Evolutionary conservation across 2,113 vertebrate species (phyloP).

Genomic region (Centropus bengalensis): DNA sequence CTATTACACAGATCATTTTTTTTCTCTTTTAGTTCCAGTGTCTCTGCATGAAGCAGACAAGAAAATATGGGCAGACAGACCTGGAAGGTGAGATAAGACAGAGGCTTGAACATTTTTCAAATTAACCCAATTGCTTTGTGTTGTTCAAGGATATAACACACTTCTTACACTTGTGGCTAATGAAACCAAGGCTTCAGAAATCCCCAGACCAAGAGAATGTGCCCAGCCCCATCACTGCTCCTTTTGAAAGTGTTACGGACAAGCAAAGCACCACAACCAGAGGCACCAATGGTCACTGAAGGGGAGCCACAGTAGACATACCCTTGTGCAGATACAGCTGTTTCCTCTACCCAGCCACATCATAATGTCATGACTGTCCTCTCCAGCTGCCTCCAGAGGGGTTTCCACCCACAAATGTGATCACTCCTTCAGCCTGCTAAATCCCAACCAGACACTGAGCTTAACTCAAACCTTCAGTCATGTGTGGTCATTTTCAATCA

Average conservation of each 20-base stretch:
- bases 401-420: neutral
- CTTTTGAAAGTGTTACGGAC: neutral
- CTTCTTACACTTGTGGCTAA: neutral
- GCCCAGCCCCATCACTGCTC: accelerated
- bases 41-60: neutral
- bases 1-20: neutral
- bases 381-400: accelerated
- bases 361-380: accelerated
- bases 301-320: neutral
- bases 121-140: neutral
- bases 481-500: accelerated
- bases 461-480: neutral
- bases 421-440: neutral
- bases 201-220: accelerated
- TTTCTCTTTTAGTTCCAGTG: conserved; percentile 16
- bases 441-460: neutral
- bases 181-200: neutral
- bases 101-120: neutral
- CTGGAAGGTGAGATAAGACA: conserved; percentile 13
- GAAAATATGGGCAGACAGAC: neutral
- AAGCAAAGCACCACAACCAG: accelerated
- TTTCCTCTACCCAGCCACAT: neutral
- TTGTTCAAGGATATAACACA: neutral
- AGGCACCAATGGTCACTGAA: accelerated
- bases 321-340: accelerated